These are phyloP conservation scores for Notolabrus celidotus DNA, from an alignment of 2,797 vertebrate genomes.

Conservation along the genomic window DNA sequence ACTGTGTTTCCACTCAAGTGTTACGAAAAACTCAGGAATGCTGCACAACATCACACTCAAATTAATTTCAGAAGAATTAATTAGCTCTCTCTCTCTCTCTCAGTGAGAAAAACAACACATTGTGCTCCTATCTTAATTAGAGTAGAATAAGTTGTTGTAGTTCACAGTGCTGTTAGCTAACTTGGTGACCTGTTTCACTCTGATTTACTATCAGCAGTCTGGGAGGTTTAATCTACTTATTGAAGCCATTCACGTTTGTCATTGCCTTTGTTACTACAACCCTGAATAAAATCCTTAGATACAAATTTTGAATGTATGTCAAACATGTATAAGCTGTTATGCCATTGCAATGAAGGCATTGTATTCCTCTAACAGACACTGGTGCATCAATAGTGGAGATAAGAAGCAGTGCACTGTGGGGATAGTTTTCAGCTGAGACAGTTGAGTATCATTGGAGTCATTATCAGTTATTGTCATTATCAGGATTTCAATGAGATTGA, in stretches of 20 bases:
- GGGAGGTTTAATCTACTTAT: neutral
- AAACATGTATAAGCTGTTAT: too few relatives aligned
- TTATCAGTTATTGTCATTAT: too few relatives aligned
- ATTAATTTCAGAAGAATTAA: conserved; percentile 20
- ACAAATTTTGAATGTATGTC: neutral
- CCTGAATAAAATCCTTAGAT: neutral
- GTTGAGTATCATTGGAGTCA: too few relatives aligned
- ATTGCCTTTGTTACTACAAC: too few relatives aligned
- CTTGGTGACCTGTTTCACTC: neutral
- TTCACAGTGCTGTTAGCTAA: neutral
- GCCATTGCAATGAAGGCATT: too few relatives aligned
- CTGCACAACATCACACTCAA: conserved; percentile 13
- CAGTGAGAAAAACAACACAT: conserved; percentile 4
- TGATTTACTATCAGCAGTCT: neutral
- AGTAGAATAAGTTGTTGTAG: neutral
- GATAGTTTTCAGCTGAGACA: too few relatives aligned
- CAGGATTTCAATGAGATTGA: too few relatives aligned
- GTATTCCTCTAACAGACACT: too few relatives aligned
- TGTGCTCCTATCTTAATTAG: conserved; percentile 31
- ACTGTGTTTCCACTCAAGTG: conserved; percentile 10
- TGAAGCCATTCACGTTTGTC: neutral
- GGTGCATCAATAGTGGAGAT: too few relatives aligned
- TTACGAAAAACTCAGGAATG: conserved; percentile 18
- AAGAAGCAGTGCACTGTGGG: too few relatives aligned
- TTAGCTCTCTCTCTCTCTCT: conserved; percentile 23